These are phyloP conservation scores for Drosophila ezoana DNA, from an alignment of 2,888 invertebrate species.

Conservation along the genomic window DNA sequence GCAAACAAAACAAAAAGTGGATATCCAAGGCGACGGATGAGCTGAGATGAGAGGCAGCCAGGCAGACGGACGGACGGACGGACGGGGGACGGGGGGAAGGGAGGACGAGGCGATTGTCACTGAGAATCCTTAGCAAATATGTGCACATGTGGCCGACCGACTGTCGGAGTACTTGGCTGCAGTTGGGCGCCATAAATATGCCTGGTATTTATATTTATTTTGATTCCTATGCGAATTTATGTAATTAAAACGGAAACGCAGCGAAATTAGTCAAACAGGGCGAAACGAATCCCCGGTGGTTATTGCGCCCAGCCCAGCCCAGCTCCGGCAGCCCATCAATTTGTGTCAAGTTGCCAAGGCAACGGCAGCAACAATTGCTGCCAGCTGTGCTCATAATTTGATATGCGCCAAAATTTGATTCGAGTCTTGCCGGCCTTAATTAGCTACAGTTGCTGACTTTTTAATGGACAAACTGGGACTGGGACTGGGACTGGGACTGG, in stretches of 20 bases:
- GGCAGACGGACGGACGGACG: no score
- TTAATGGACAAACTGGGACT: constrained; percentile 69
- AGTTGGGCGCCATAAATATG: constrained; percentile 14
- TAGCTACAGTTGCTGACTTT: constrained; percentile 79
- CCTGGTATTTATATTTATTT: constrained; percentile 44
- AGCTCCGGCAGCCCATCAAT: constrained; percentile 50
- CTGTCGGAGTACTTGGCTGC: not conserved
- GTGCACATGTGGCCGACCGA: constrained; percentile 13
- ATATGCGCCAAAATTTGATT: constrained; percentile 76
- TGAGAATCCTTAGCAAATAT: constrained; percentile 17
- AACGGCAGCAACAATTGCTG: constrained; percentile 65
- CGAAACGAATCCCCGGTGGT: constrained; percentile 59
- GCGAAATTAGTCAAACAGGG: constrained; percentile 47
- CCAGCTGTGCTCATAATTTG: constrained; percentile 79
- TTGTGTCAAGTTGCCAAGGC: constrained; percentile 63
- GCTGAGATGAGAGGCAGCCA: constrained; percentile 5
- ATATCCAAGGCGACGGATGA: not conserved
- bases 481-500: constrained; percentile 35
- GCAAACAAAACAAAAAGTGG: constrained; percentile 17
- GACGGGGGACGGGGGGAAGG: no score
- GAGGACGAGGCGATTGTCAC: not conserved
- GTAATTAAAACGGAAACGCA: constrained; percentile 69
- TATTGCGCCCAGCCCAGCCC: constrained; percentile 64
- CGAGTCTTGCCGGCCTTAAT: constrained; percentile 72
- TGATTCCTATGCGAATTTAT: constrained; percentile 60